Evolutionary conservation across 92 coral and sea anemone genomes (phyloP), one percentile per base, ranked within the genome.

Genomic region (Porites cylindrica): DNA sequence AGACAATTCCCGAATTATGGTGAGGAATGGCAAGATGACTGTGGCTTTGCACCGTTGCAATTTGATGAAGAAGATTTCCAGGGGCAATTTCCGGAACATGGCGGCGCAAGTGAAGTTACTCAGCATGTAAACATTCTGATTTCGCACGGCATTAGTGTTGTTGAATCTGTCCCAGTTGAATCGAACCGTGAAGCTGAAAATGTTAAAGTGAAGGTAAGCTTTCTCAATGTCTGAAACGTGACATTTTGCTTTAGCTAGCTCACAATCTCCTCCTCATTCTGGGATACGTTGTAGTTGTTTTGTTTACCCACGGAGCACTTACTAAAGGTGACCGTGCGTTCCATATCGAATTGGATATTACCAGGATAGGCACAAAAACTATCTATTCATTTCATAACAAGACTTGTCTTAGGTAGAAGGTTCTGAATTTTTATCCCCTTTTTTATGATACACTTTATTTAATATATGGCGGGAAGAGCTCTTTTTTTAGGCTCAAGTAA

Each of bases 11-110:
- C 66, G 66, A 62, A 62, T 62, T 3, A 62, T 62, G 66, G 66
- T 43, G 26, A 75, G 79, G 26, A 75, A 75, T 75, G 79, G 62
- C 61, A 51, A 75, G 4, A 75, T 75, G 64, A 51, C 79, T 75
- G 26, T 75, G 79, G 79, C 79, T 54, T 52, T 75, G 79, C 79
- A 75, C 79, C 79, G 23, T 75, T 75, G 79, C 63, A 75, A 75
- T 75, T 75, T 75, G 63, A 51, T 75, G 79, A 75, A 75, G 77
- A 72, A 72, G 79, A 75, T 75, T 51, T 75, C 29, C 79, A 75
- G 63, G 79, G 8, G 20, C 61, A 51, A 75, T 75, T 75, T 75
- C 79, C 62, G 63, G 79, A 75, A 75, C 79, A 75, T 75, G 79
- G 79, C 79, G 63, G 79, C 79, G 63, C 29, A 75, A 75, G 79